Base-by-base conservation (phyloP, 2,888 invertebrate species). In the Yponomeuta evonymella region DNA sequence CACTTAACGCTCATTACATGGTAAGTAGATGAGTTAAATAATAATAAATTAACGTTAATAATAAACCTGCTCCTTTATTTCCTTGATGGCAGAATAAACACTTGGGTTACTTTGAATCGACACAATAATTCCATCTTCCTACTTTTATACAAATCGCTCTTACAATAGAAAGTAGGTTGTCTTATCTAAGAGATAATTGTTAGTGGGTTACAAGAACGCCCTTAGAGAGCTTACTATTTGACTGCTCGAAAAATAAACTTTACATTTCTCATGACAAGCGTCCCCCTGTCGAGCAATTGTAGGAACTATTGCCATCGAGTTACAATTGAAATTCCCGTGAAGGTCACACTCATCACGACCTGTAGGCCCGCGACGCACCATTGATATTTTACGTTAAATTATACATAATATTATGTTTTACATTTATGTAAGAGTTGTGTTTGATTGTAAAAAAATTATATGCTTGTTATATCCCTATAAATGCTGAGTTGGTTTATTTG, bases 401-500 rank as follows among this genome's bases (percentile, higher is more conserved):
- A 92, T 89, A 92, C 89, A 90, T 89, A 90, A 86, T 90, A 91
- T 91, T 91, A 90, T 90, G 90, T 92, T 91, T 90, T 91, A 92
- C 90, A 91, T 91, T 90, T 90, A 90, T 91, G 90, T 91, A 90
- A 90, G 89, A 89, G 88, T 88, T 89, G 89, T 90, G 72, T 76
- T 73, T 91, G 91, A 91, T 92, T 90, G 91, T 91, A 92, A 92
- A 92, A 91, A 36, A 92, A 90, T 88, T 89, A 90, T 89, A 90
- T 82, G 90, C 85, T 87, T 90, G 89, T 88, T 90, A 87, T 87
- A 90, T 86, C 91, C 91, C 90, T 91, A 90, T 88, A 87, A 88
- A 89, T 90, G 89, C 89, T 87, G 88, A 81, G 89, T 96, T 96
- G 88, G 96, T 95, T 96, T 97, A 97, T 96, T 97, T 98, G 94